A percentile compares a stretch with the other conserved stretches of the same genome.
Conservation (phyloP, 1,140 invertebrate species). For the Cephus cinctus region DNA sequence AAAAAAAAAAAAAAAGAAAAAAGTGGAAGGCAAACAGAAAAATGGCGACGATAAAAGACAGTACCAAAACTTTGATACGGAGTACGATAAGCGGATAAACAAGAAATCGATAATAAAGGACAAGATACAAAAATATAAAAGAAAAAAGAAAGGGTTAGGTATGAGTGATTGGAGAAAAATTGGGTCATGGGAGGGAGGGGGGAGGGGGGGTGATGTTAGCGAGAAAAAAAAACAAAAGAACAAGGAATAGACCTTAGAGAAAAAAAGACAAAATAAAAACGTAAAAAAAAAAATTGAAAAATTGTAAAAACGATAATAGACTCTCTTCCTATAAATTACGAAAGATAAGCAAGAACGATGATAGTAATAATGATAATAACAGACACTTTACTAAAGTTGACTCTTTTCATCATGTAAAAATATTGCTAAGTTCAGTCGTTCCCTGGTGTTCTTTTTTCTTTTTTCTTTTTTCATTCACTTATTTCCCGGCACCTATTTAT, state of each 20-base stretch:
- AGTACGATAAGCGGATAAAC: too few species aligned
- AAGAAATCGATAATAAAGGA: too few species aligned
- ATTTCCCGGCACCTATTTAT: neutral
- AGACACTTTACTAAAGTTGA: constrained; percentile 26
- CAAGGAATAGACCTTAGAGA: constrained; percentile 11
- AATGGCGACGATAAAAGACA: constrained; percentile 9
- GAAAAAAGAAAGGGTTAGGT: neutral
- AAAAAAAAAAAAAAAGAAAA: constrained; percentile 6
- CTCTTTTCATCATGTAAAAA: constrained; percentile 51
- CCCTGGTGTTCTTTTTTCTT: constrained; percentile 6
- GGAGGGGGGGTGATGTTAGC: constrained; percentile 12
- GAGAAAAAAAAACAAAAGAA: constrained; percentile 22
- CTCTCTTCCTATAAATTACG: constrained; percentile 11
- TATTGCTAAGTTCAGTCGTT: constrained; percentile 31
- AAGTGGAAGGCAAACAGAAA: constrained; percentile 1
- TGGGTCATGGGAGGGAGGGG: neutral
- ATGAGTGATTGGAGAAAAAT: neutral
- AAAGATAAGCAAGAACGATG: constrained; percentile 22
- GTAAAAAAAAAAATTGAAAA: constrained; percentile 1
- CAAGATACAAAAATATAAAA: neutral
- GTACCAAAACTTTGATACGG: too few species aligned
- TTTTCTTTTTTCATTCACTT: neutral
- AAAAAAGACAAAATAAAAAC: neutral
- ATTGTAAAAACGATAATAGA: constrained; percentile 5
- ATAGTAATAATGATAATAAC: constrained; percentile 12